Evolutionary conservation across 2,113 vertebrate genomes (phyloP), one percentile per base, ranked within the genome.

Genomic region (Dipodomys spectabilis): DNA sequence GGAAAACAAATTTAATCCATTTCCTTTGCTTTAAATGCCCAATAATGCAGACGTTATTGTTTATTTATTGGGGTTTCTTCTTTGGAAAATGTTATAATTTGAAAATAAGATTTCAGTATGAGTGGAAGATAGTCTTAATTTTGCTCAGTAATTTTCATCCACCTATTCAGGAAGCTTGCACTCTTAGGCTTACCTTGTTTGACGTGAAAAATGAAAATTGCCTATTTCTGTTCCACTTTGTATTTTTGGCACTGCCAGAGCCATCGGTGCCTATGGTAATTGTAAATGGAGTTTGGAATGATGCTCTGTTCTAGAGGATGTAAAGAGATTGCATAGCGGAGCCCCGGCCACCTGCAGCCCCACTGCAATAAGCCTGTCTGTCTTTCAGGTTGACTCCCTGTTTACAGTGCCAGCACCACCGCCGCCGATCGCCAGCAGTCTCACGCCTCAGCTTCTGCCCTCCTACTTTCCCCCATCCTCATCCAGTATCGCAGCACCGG

Each of bases 391-490:
- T 98, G 99, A 99, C 79, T 98, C 99, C 97, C 98, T 99, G 98
- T 99, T 99, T 98, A 99, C 98, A 96, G 98, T 99, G 95, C 99
- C 99, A 96, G 98, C 98, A 35, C 98, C 99, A 86, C 99, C 98
- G 18, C 98, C 98, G 96, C 98, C 95, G 95, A 98, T 98, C 97
- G 97, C 98, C 96, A 98, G 98, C 98, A 98, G 97, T 97, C 97
- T 98, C 97, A 97, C 98, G 96, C 96, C 98, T 98, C 98, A 97
- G 98, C 98, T 97, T 98, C 98, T 98, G 96, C 98, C 98, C 97
- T 98, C 98, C 96, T 99, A 98, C 95, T 99, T 98, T 98, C 97
- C 99, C 74, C 98, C 98, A 96, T 98, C 99, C 96, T 98, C 98
- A 97, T 98, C 98, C 81, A 98, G 97, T 97, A 99, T 99, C 97